phyloP scores from a whole-genome alignment of 2,113 vertebrate species.

The Xenopus borealis region DNA sequence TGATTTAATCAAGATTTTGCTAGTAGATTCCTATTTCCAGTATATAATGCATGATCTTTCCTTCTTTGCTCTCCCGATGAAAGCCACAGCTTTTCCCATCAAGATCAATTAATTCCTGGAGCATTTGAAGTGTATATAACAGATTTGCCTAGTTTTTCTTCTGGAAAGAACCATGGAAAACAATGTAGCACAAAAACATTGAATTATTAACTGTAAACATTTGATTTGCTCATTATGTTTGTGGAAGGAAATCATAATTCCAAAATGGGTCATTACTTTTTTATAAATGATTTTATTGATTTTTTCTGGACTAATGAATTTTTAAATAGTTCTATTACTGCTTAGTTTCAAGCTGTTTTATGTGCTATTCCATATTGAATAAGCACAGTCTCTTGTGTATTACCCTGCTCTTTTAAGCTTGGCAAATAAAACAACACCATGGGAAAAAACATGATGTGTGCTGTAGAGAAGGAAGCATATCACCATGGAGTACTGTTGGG shows the following conservation, averaged over 20 bases:
- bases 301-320: constrained; percentile 33
- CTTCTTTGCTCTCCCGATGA: neutral
- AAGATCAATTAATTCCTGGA: neutral
- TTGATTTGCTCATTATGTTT: constrained; percentile 34
- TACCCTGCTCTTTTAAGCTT: constrained; percentile 17
- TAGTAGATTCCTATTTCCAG: no score
- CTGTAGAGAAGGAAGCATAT: constrained; percentile 1
- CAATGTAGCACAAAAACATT: constrained; percentile 18
- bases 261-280: constrained; percentile 40
- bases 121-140: neutral
- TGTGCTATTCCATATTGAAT: constrained; percentile 16
- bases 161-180: constrained; percentile 36
- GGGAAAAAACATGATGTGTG: neutral
- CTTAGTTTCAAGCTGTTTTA: constrained; percentile 24
- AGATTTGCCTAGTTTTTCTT: neutral
- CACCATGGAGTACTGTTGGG: neutral
- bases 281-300: constrained; percentile 43
- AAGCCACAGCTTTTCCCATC: neutral
- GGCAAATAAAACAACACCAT: constrained; percentile 12
- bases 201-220: constrained; percentile 48
- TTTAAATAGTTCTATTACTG: constrained; percentile 35
- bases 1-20: neutral
- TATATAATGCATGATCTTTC: neutral
- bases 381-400: constrained; percentile 22
- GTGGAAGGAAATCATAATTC: constrained; percentile 39